Evolutionary conservation across 2,888 invertebrate genomes (phyloP).

Genomic region (Mellilla xanthometata): DNA sequence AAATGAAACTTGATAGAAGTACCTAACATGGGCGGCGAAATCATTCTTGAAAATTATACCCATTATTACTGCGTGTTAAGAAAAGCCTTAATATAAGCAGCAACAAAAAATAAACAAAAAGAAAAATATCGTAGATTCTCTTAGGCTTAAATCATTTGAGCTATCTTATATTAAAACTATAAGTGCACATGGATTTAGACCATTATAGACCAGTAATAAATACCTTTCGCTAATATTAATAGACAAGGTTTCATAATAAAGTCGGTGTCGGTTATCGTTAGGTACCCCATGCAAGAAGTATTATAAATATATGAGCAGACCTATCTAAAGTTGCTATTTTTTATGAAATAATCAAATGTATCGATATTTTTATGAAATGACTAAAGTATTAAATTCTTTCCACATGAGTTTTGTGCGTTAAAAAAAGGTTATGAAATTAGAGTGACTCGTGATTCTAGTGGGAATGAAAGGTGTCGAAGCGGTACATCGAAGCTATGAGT

Average conservation of each 20-base stretch:
- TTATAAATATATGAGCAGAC: conserved; percentile 60
- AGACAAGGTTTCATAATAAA: conserved; percentile 60
- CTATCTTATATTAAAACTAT: conserved; percentile 71
- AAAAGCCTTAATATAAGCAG: conserved; percentile 78
- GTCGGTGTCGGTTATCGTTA: conserved; percentile 57
- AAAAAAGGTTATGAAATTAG: conserved; percentile 48
- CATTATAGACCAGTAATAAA: conserved; percentile 50
- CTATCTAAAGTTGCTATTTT: conserved; percentile 63
- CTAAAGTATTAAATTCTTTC: conserved; percentile 74
- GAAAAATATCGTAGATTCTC: conserved; percentile 70
- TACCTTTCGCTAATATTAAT: conserved; percentile 65
- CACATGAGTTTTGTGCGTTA: conserved; percentile 59
- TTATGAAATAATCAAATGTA: conserved; percentile 54
- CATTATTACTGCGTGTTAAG: conserved; percentile 73
- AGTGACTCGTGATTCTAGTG: conserved; percentile 43
- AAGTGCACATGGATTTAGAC: conserved; percentile 78
- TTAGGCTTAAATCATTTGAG: conserved; percentile 75
- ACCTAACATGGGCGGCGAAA: conserved; percentile 73
- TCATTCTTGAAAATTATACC: conserved; percentile 70
- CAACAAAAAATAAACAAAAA: conserved; percentile 58
- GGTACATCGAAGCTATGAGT: conserved; percentile 54
- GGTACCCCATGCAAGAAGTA: conserved; percentile 62
- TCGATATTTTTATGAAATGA: conserved; percentile 75
- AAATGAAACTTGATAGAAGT: conserved; percentile 78
- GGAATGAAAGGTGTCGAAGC: conserved; percentile 57